Percentiles rank a stretch among this genome's conserved stretches.
Evolutionary conservation across 2,888 invertebrate genomes (phyloP).

Genomic region (Erebia palarica): DNA sequence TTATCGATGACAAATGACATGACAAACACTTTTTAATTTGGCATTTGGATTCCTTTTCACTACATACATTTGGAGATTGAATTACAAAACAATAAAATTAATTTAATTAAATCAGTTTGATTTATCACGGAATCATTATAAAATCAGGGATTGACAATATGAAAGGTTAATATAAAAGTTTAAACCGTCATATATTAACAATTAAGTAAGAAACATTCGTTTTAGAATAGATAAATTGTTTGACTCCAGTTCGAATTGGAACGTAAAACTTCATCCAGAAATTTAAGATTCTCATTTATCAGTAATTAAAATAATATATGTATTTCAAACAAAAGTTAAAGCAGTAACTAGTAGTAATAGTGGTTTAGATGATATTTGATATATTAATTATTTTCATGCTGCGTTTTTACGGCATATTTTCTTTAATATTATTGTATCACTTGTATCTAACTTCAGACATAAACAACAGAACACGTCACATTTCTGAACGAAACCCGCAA

Average conservation of each 20-base stretch:
- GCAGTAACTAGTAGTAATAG: too few relatives aligned
- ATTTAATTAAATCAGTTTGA: too few relatives aligned
- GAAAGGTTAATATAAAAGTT: too few relatives aligned
- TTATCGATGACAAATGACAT: slow-evolving; percentile 36
- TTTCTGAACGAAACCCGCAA: slow-evolving; percentile 39
- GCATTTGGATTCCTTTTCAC: slow-evolving; percentile 39
- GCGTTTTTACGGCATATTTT: too few relatives aligned
- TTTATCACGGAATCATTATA: not conserved
- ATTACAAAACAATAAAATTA: too few relatives aligned
- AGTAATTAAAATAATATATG: too few relatives aligned
- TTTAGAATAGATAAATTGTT: not conserved
- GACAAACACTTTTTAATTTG: slow-evolving; percentile 60
- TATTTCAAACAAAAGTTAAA: too few relatives aligned
- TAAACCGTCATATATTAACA: not conserved
- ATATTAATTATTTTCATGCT: too few relatives aligned
- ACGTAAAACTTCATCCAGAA: not conserved
- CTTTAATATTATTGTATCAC: too few relatives aligned
- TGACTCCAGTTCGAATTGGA: not conserved
- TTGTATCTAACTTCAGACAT: too few relatives aligned
- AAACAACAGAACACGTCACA: not conserved
- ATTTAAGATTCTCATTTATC: not conserved
- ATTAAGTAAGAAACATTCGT: not conserved
- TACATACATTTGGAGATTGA: not conserved
- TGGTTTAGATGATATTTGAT: too few relatives aligned
- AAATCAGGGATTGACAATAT: not conserved